phyloP scores from a whole-genome alignment of 2,113 vertebrate genomes.

The Pelusios castaneus region DNA sequence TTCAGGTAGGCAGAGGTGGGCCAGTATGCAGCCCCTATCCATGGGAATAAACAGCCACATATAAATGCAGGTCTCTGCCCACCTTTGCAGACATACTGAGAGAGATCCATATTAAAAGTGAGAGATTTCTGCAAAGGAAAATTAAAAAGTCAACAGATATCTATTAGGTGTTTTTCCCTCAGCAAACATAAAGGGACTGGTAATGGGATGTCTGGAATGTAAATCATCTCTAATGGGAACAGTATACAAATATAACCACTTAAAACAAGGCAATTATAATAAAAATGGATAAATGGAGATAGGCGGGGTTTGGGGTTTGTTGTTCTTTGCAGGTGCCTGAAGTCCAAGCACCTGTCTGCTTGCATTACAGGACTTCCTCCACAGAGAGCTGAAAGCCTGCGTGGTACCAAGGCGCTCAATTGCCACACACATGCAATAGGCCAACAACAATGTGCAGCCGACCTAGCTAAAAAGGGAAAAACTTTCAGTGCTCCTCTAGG shows the following conservation, averaged over 20 bases:
- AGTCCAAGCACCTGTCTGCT: slow-evolving; percentile 6
- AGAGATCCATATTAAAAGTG: slow-evolving; percentile 9
- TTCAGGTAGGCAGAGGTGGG: background rate
- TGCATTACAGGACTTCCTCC: background rate
- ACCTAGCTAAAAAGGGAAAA: background rate
- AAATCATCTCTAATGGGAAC: slow-evolving; percentile 70
- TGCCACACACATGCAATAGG: accelerated
- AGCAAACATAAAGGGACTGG: slow-evolving; percentile 70
- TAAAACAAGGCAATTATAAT: slow-evolving; percentile 71
- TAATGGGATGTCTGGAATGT: slow-evolving; percentile 54
- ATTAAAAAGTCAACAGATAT: slow-evolving; percentile 46
- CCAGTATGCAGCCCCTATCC: background rate
- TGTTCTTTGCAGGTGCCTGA: background rate
- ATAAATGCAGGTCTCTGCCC: background rate
- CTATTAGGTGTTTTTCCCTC: slow-evolving; percentile 67
- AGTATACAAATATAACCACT: slow-evolving; percentile 63
- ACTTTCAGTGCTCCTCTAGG: background rate
- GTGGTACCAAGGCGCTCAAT: background rate
- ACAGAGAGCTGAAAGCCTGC: background rate
- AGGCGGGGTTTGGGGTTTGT: background rate
- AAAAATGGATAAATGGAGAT: slow-evolving; percentile 11
- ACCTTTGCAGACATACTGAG: background rate
- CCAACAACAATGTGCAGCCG: accelerated
- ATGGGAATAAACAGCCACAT: background rate
- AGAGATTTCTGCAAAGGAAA: background rate